Conservation (phyloP, 2,113 vertebrate species). For the Potamarius usumacintae region DNA sequence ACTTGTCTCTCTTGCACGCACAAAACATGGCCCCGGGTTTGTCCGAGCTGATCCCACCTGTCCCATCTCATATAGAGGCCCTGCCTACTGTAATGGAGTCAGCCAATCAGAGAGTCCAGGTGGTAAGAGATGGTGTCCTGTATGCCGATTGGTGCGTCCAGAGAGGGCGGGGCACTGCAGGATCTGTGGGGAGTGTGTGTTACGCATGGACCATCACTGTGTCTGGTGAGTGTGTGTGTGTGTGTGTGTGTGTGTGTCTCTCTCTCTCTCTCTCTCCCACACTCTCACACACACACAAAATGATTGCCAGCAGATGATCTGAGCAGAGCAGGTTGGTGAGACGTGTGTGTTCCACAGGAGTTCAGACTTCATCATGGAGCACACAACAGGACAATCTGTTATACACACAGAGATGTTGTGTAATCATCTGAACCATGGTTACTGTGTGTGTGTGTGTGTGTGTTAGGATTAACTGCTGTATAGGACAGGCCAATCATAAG, state of each 20-base stretch:
- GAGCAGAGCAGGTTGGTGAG: constrained; percentile 42
- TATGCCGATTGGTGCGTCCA: constrained; percentile 80
- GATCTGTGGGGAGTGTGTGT: constrained; percentile 88
- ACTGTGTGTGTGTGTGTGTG: constrained; percentile 43
- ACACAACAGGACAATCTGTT: constrained; percentile 55
- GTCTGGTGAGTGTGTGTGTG: constrained; percentile 85
- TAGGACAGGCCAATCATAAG: constrained; percentile 91
- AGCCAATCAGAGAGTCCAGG: constrained; percentile 39
- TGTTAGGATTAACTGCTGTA: constrained; percentile 95
- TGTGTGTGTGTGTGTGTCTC: constrained; percentile 78
- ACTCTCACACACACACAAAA: constrained; percentile 6
- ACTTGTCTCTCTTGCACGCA: constrained; percentile 75
- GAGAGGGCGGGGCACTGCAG: constrained; percentile 90
- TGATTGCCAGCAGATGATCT: constrained; percentile 40
- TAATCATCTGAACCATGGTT: not conserved
- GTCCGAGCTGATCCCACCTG: constrained; percentile 62
- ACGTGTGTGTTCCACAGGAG: constrained; percentile 53
- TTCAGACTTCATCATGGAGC: constrained; percentile 32
- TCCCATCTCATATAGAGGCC: constrained; percentile 38
- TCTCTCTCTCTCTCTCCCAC: not conserved
- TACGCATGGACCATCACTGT: constrained; percentile 93
- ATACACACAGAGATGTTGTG: not conserved
- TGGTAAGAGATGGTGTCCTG: constrained; percentile 77
- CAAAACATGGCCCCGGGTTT: constrained; percentile 86
- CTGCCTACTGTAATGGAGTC: constrained; percentile 60